These are phyloP conservation scores for Salvelinus alpinus DNA, from an alignment of 2,113 vertebrate species.

Conservation along the genomic window DNA sequence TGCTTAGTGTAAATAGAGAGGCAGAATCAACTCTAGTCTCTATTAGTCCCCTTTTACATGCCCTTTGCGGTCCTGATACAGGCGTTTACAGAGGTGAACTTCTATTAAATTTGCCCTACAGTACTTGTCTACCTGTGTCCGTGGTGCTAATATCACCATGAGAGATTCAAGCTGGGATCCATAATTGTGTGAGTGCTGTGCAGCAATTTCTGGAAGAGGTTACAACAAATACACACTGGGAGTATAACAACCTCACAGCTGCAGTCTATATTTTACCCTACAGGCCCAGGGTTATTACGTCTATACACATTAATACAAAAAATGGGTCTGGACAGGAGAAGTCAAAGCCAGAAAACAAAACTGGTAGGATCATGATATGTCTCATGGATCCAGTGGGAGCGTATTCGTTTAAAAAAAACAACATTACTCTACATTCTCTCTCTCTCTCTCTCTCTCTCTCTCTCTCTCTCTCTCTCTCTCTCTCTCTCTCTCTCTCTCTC, in stretches of 20 bases:
- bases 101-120: too few species aligned
- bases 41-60: neutral
- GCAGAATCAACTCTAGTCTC: neutral
- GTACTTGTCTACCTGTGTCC: slow-evolving; percentile 23
- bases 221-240: neutral
- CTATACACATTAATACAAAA: neutral
- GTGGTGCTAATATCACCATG: slow-evolving; percentile 28
- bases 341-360: neutral
- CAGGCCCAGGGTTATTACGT: neutral
- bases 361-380: slow-evolving; percentile 17
- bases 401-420: slow-evolving; percentile 13
- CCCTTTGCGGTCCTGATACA: neutral
- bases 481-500: neutral
- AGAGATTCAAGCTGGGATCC: neutral
- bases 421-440: neutral
- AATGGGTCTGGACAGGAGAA: neutral
- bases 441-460: neutral
- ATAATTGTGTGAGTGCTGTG: neutral
- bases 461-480: too few species aligned
- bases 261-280: neutral
- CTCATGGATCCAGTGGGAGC: slow-evolving; percentile 26
- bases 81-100: neutral
- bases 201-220: neutral
- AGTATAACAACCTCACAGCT: slow-evolving; percentile 2
- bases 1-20: too few species aligned